Conservation (phyloP, 2,888 invertebrate species). For the Cetonia aurata region DNA sequence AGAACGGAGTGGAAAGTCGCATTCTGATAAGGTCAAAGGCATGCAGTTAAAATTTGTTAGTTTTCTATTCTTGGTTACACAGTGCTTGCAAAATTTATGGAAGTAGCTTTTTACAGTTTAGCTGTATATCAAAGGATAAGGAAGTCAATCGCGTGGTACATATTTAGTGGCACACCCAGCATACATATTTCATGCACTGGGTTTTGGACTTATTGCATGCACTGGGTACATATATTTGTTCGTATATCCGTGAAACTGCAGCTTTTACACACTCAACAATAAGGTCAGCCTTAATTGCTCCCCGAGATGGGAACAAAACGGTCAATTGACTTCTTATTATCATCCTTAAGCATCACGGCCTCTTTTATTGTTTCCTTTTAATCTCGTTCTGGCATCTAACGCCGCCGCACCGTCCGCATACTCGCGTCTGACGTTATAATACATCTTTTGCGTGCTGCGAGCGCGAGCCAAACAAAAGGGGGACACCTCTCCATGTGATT, state of each 20-base stretch:
- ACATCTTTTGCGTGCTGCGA: not conserved
- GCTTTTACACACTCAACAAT: constrained; percentile 56
- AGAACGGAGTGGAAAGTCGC: no score
- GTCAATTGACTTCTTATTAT: constrained; percentile 50
- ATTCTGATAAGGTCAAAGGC: no score
- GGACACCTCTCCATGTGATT: constrained; percentile 26
- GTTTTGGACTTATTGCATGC: no score
- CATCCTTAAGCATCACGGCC: constrained; percentile 53
- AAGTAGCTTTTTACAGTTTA: no score
- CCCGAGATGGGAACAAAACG: constrained; percentile 53
- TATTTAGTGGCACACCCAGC: no score
- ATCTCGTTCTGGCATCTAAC: constrained; percentile 46
- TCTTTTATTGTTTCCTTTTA: constrained; percentile 48
- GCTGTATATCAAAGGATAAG: no score
- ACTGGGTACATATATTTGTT: constrained; percentile 24
- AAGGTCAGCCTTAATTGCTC: constrained; percentile 61
- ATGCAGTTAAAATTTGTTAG: no score
- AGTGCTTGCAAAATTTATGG: no score
- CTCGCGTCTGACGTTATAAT: not conserved
- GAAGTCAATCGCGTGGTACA: no score
- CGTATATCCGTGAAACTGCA: constrained; percentile 65
- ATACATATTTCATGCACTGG: no score
- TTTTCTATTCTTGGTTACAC: no score
- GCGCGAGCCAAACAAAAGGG: constrained; percentile 16
- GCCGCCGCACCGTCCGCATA: constrained; percentile 10